These are phyloP conservation scores for Micromesistius poutassou DNA, from an alignment of 2,797 vertebrate species.

Conservation along the genomic window DNA sequence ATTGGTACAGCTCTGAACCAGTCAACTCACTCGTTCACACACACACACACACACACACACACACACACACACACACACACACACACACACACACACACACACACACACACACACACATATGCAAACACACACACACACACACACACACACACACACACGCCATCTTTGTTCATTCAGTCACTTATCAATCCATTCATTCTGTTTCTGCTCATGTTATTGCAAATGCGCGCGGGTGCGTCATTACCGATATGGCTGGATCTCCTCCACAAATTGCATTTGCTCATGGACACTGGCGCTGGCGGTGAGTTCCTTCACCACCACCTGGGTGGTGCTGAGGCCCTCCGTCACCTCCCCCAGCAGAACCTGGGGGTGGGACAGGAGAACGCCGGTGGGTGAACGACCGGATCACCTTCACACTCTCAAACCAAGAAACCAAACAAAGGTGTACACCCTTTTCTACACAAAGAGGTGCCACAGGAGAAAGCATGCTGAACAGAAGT, in stretches of 20 bases:
- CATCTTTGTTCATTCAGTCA: constrained; percentile 1
- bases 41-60: not conserved
- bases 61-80: not conserved
- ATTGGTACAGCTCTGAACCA: constrained; percentile 4
- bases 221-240: not conserved
- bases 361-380: constrained; percentile 72
- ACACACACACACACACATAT: not conserved
- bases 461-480: not conserved
- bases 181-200: not conserved
- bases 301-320: constrained; percentile 95
- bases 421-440: not conserved
- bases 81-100: not conserved
- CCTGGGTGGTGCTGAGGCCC: constrained; percentile 81
- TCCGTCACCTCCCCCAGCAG: constrained; percentile 90
- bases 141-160: not conserved
- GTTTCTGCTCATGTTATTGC: not conserved
- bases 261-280: constrained; percentile 92
- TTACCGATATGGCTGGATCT: constrained; percentile 88
- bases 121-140: constrained; percentile 2
- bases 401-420: not conserved
- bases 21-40: not conserved
- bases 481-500: no score
- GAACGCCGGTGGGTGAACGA: not conserved
- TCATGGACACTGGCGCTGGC: constrained; percentile 84
- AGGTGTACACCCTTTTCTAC: not conserved